phyloP scores from a whole-genome alignment of 2,797 vertebrate species.

The Geotria australis region DNA sequence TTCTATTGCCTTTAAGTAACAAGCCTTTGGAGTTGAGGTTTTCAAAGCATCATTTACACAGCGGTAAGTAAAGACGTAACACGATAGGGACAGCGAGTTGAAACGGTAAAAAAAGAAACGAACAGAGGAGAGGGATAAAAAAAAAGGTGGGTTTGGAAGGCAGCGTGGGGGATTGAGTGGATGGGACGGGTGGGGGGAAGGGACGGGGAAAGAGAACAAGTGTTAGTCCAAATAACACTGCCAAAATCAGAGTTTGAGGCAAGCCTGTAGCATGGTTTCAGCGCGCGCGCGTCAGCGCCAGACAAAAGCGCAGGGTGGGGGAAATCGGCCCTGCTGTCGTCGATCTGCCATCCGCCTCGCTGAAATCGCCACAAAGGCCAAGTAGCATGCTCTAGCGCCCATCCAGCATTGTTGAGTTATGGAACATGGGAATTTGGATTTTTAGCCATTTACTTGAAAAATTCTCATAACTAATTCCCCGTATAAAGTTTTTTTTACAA shows the following conservation, averaged over 20 bases:
- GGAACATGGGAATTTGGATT: too few relatives aligned
- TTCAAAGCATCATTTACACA: neutral
- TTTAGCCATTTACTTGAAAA: too few relatives aligned
- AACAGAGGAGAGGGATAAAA: neutral
- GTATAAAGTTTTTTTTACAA: too few relatives aligned
- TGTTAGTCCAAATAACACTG: constrained; percentile 26
- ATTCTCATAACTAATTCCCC: too few relatives aligned
- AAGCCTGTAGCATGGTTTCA: constrained; percentile 5
- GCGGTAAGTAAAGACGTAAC: neutral
- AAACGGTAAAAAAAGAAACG: neutral
- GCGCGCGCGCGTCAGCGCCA: too few relatives aligned
- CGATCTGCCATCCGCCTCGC: too few relatives aligned
- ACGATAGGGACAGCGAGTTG: neutral
- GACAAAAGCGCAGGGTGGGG: too few relatives aligned
- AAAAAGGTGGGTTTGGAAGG: constrained; percentile 1
- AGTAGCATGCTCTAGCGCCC: too few relatives aligned
- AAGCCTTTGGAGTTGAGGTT: constrained; percentile 35
- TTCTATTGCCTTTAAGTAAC: constrained; percentile 99
- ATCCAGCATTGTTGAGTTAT: too few relatives aligned
- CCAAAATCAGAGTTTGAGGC: constrained; percentile 8
- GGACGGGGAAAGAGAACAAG: constrained; percentile 15
- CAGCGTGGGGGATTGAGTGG: constrained; percentile 3
- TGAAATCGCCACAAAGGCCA: too few relatives aligned
- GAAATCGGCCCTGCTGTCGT: too few relatives aligned
- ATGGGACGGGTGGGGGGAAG: constrained; percentile 9